phyloP scores from a whole-genome alignment of 2,113 vertebrate genomes.

The Plestiodon gilberti region DNA sequence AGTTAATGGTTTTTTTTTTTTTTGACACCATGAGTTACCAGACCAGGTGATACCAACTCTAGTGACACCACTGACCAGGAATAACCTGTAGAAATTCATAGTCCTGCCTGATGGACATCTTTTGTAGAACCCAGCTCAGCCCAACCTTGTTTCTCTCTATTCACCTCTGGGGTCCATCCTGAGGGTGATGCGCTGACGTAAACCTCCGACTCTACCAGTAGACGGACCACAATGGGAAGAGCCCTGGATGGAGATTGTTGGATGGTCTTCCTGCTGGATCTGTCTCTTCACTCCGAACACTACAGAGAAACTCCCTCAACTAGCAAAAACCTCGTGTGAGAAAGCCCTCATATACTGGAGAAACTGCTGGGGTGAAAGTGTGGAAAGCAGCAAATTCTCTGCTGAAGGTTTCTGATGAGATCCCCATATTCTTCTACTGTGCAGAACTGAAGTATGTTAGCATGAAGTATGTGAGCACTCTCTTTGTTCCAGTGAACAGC shows the following conservation, averaged over 20 bases:
- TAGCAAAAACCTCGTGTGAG: background rate
- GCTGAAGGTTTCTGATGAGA: background rate
- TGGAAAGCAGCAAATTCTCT: too few relatives aligned
- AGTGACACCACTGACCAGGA: too few relatives aligned
- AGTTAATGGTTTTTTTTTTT: too few relatives aligned
- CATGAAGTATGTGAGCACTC: background rate
- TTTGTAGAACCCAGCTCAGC: too few relatives aligned
- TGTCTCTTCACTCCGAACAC: background rate
- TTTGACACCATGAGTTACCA: too few relatives aligned
- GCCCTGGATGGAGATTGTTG: background rate
- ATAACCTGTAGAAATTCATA: too few relatives aligned
- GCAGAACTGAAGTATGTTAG: background rate
- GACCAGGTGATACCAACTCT: too few relatives aligned
- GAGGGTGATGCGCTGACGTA: too few relatives aligned
- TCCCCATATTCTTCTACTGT: background rate
- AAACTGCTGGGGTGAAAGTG: background rate
- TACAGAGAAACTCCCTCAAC: background rate
- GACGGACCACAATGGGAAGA: background rate
- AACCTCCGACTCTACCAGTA: too few relatives aligned
- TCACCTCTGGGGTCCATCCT: too few relatives aligned
- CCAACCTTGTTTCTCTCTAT: too few relatives aligned
- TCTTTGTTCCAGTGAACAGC: background rate
- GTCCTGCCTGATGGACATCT: too few relatives aligned
- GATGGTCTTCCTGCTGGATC: background rate
- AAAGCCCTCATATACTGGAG: background rate